phyloP scores from a whole-genome alignment of 1,140 invertebrate genomes.

The Alviniconcha marisindica region DNA sequence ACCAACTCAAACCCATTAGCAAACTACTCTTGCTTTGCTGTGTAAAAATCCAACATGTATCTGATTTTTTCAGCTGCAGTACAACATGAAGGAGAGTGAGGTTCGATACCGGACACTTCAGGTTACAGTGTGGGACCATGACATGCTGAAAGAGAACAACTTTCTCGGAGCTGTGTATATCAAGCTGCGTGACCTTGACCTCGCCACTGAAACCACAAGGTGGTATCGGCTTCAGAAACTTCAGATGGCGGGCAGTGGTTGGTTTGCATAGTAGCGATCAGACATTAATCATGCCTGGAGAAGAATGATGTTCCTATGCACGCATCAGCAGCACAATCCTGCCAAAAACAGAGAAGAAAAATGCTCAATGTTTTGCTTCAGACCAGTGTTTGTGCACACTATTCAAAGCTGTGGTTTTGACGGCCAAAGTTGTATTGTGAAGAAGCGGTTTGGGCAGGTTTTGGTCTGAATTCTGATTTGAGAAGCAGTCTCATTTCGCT shows the following conservation, averaged over 20 bases:
- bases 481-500: too few relatives aligned
- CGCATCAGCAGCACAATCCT: neutral
- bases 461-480: too few relatives aligned
- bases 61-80: slow-evolving; percentile 85
- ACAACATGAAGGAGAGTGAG: slow-evolving; percentile 89
- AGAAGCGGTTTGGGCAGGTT: too few relatives aligned
- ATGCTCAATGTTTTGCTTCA: neutral
- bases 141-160: slow-evolving; percentile 96
- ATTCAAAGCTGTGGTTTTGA: too few relatives aligned
- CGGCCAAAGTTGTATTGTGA: too few relatives aligned
- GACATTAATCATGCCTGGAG: neutral
- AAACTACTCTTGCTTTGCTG: too few relatives aligned
- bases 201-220: slow-evolving; percentile 85
- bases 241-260: slow-evolving; percentile 55
- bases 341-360: neutral
- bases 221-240: slow-evolving; percentile 76
- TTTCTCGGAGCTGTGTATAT: slow-evolving; percentile 93
- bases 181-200: slow-evolving; percentile 82
- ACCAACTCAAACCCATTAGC: too few relatives aligned
- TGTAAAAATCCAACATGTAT: too few relatives aligned
- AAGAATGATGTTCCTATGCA: neutral
- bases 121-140: slow-evolving; percentile 96
- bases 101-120: slow-evolving; percentile 86
- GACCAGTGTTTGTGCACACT: neutral
- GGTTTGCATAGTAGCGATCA: slow-evolving; percentile 39